Evolutionary conservation across 2,113 vertebrate genomes (phyloP), one percentile per base, ranked within the genome.

Genomic region (Eptesicus fuscus): DNA sequence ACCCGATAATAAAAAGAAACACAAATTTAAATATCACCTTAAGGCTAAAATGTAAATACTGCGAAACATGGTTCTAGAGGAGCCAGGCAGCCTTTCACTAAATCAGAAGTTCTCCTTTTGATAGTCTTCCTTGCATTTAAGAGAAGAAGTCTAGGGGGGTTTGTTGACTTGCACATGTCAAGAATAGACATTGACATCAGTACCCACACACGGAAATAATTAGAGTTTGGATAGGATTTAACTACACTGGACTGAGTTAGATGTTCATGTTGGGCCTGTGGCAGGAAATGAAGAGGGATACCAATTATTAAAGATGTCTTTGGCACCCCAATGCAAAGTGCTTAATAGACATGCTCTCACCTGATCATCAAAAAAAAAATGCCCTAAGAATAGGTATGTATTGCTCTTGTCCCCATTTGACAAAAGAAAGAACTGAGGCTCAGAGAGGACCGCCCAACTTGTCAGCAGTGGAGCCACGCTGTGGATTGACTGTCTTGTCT

Each of bases 11-110:
- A 49, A 61, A 95, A 92, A 51, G n/a, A 87, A 80, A 84, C 32
- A 44, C 28, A 70, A 40, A 51, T 88, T 30, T 9, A 88, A 83
- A 32, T 17, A 70, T 12, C 23, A 74, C 16, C 37, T 67, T 92
- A n/a, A 70, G 42, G 20, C 74, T 83, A 91, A 94, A 86, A 88
- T 80, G 56, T 88, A 67, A 86, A 53, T 74, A 88, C 32, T 88
- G 30, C 16, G 78, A 92, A 70, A 76, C 35, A 37, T n/a, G 7
- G 18, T 83, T 95, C 61, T 82, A 22, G 44, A 73, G 88, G 23
- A 94, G 20, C 37, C 77, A 82, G 49, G 8, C 35, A 44, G 47
- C 30, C 44, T 96, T 56, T 82, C n/a, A 67, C 40, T 53, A 78
- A 35, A 90, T 40, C 47, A 28, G 18, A 92, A 61, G 11, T 30